phyloP scores from a whole-genome alignment of 2,113 vertebrate species.

The Myotis lucifugus region DNA sequence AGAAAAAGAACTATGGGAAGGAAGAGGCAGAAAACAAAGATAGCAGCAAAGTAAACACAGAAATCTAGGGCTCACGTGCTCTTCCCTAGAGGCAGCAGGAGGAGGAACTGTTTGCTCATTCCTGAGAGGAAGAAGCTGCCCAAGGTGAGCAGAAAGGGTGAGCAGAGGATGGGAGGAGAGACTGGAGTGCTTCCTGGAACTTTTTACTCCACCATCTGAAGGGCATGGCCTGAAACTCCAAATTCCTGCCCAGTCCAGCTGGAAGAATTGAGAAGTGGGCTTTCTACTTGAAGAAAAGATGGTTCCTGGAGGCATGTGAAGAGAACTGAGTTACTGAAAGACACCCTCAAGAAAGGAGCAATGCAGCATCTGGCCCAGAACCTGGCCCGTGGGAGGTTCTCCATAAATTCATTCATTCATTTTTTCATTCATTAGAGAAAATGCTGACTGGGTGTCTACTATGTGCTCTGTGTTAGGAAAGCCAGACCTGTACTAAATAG shows the following conservation, averaged over 20 bases:
- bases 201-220: neutral
- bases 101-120: no score
- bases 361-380: neutral
- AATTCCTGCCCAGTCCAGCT: neutral
- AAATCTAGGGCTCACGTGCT: fast-evolving
- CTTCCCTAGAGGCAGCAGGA: neutral
- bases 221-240: neutral
- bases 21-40: neutral
- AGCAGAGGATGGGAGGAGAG: neutral
- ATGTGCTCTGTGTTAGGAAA: neutral
- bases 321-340: neutral
- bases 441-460: neutral
- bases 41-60: neutral
- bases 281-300: neutral
- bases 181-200: fast-evolving
- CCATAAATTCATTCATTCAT: neutral
- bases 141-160: fast-evolving
- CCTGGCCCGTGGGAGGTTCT: neutral
- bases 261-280: neutral
- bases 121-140: neutral
- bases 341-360: neutral
- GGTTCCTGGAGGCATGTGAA: neutral
- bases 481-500: neutral
- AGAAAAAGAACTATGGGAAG: neutral
- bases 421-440: neutral